Evolutionary conservation across 35 echinoderm and acorn worm species (phyloP), one percentile per base, ranked within the genome.

Genomic region (Eucidaris tribuloides): DNA sequence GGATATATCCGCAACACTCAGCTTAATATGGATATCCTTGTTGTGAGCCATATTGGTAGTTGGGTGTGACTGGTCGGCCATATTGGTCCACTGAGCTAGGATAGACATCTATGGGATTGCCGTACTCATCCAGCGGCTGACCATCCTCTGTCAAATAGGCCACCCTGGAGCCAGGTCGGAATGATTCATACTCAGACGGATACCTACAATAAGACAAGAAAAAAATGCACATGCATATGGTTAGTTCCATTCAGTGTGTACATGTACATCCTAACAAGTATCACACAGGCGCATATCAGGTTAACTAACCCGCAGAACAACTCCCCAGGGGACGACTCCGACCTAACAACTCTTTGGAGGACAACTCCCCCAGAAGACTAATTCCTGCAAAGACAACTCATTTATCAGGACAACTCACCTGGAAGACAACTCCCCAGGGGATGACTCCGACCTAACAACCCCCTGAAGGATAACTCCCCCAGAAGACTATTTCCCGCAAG

Each of bases 51-150:
- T 90, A 78, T 34, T 77, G 52, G 34, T 90, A 78, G 3, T 46
- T 63, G 25, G 66, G 59, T 17, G 78, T 48, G 0, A 90, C 48
- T 1, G 88, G 88, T 11, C 81, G 58, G 25, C 80, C 85, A 72
- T 91, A 91, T 46, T 91, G 79, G 42, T 89, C 79, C 22, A 93
- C 80, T 3, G 83, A 56, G 23, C 65, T 46, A 23, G 70, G 58
- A 29, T 92, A 92, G 41, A 79, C 78, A 18, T 84, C 85, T 0
- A 88, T 42, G 14, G 85, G 91, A 3, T 83, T 79, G 39, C 91
- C 91, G 25, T 84, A 93, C 45, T 93, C 78, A 45, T 93, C 91
- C 29, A 93, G 72, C 2, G 80, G 85, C 58, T 93, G 84, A 19
- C 85, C 81, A 37, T 65, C 71, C 4, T 60, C 71, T 1, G 60